Base-by-base conservation (phyloP, 2,888 invertebrate species). In the Drosophila helvetica region DNA sequence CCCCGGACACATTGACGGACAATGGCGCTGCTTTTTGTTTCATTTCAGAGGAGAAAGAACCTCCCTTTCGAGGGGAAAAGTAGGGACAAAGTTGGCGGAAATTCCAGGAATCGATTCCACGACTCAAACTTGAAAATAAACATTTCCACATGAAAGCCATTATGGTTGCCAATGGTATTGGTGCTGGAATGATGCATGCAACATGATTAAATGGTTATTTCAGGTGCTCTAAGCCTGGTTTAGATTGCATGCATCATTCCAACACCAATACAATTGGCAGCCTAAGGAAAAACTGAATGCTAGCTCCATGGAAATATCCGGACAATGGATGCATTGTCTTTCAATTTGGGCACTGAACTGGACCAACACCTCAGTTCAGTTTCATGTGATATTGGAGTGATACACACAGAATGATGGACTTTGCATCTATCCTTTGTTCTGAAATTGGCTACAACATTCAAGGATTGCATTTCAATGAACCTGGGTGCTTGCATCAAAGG, bases 1-100 rank as follows among this genome's bases (percentile, higher is more conserved):
- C 53, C 19, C 51, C 38, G 51, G 38, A 56, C 30, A 50, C 52
- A 64, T 56, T 50, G 63, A 58, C 43, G 50, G 57, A 17, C 56
- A 67, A 38, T 38, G 68, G n/a, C 15, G 33, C 5, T 33, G 43
- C 47, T 45, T 66, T 60, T 67, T 55, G 22, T 50, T 56, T 67
- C 56, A 43, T 30, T 67, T 56, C 25, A 50, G 33, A 12, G 33
- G 9, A 10, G 30, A 30, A 30, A 30, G 3, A 3, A 3, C 30
- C 15, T 1, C 38, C 15, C 3, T 38, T 38, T 6, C 1, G 38
- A 38, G 38, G 38, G 2, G 15, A 38, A 38, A 15, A 38, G 6
- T 15, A 15, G 2, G 12, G 15, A 38, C 5, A 15, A 38, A 15
- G 38, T 38, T 15, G 6, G n/a, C 15, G n/a, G 1, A n/a, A 15